phyloP scores from a whole-genome alignment of 2,888 invertebrate genomes.

The Xestoiulus laeticollis region DNA sequence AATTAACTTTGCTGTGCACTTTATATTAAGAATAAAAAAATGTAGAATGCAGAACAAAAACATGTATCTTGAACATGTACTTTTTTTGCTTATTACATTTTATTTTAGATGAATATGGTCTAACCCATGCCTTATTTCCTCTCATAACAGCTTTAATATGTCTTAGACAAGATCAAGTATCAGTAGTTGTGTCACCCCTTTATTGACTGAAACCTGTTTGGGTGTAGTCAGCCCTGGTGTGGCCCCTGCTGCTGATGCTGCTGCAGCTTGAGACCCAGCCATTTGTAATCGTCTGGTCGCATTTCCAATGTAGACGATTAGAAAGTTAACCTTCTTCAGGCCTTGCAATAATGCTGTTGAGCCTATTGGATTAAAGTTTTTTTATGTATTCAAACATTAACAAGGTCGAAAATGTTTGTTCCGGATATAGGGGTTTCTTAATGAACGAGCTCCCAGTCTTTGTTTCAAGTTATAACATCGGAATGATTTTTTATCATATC shows the following conservation, averaged over 20 bases:
- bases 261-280: background rate
- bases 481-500: background rate
- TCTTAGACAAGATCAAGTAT: too few species aligned
- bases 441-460: background rate
- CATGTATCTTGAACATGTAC: too few species aligned
- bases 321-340: background rate
- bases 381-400: background rate
- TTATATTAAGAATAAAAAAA: too few species aligned
- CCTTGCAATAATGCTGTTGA: background rate
- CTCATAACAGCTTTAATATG: too few species aligned
- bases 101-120: too few species aligned
- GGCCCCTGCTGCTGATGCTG: background rate
- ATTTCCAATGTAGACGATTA: background rate
- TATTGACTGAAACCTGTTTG: too few species aligned
- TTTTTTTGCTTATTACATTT: too few species aligned
- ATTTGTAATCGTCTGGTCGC: background rate
- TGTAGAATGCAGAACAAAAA: too few species aligned
- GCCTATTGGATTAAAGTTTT: background rate
- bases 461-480: background rate
- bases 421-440: background rate
- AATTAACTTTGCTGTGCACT: too few species aligned
- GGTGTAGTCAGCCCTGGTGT: too few species aligned
- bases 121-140: too few species aligned
- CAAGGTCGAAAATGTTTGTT: background rate
- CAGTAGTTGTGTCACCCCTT: too few species aligned